These are phyloP conservation scores for Notamacropus eugenii DNA, from an alignment of 2,797 vertebrate species.

Conservation along the genomic window DNA sequence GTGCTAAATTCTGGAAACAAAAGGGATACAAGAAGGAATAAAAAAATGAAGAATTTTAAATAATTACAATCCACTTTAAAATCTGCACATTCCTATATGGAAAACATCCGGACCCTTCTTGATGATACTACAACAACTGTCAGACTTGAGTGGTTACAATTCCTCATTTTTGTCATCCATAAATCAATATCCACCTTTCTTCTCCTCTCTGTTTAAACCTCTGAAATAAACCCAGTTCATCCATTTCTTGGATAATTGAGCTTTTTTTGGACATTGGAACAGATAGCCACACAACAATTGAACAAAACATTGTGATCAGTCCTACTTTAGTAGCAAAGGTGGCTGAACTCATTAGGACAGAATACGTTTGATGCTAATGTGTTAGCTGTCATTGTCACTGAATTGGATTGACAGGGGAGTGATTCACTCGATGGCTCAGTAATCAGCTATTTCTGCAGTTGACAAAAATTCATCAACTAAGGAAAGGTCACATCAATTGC, in stretches of 20 bases:
- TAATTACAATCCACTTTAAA: constrained; percentile 11
- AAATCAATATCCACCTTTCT: background rate
- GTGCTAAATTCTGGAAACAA: background rate
- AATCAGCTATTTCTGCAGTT: constrained; percentile 22
- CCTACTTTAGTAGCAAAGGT: constrained; percentile 8
- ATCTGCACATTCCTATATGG: background rate
- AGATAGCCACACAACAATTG: background rate
- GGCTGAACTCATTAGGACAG: constrained; percentile 34
- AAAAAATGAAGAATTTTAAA: background rate
- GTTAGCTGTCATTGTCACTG: background rate
- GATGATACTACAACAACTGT: background rate
- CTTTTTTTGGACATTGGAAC: background rate
- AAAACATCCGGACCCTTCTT: constrained; percentile 26
- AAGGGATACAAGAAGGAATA: background rate
- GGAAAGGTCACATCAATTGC: constrained; percentile 52
- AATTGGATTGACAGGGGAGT: background rate
- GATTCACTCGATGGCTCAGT: background rate
- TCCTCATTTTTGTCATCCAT: background rate
- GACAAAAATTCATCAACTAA: constrained; percentile 43
- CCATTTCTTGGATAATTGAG: background rate
- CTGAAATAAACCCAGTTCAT: background rate
- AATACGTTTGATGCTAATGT: background rate
- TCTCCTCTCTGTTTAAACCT: background rate
- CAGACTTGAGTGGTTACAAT: background rate
- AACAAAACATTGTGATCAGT: background rate